Evolutionary conservation across 1,140 invertebrate species (phyloP), one percentile per base, ranked within the genome.

Genomic region (Halotydeus destructor): DNA sequence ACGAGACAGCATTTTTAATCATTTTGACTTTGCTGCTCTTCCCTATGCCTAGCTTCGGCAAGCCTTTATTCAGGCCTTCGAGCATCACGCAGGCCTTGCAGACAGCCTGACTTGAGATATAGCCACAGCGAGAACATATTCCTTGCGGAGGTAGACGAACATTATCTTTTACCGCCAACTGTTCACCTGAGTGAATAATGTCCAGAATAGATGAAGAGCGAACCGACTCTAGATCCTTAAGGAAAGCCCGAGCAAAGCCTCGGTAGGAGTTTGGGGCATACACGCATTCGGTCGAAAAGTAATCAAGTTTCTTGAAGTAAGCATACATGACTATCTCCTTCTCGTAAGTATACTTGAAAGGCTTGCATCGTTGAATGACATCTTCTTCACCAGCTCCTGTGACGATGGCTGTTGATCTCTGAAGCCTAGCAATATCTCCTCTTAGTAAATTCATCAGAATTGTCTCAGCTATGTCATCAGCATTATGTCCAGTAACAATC

Each of bases 291-390:
- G 93, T 98, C 8, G 88, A 94, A 63, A 99, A 99, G 57, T 99
- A 99, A 30, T 94, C 74, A n/a, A 99, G 60, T 52, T 82, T 81
- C 58, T 89, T 89, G 57, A 86, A 94, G 61, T 93, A 86, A 2
- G 89, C 89, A 66, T 96, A 98, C 83, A 99, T 93, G 0, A 99
- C 94, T 57, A 99, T 99, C 66, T 99, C 94, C 57, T 98, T 98
- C 62, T 99, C 93, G 60, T 97, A 99, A 3, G 86, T 79, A 56
- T 97, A 99, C 59, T 97, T 98, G 19, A 99, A 72, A 5, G 93
- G 94, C 60, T 99, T 99, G 39, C 84, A 88, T 50, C 89, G 65
- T 3, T 84, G 82, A 50, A 97, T 80, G 6, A 32, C 22, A 2
- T 38, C 27, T 21, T 38, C 37, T 21, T 45, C 31, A 5, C 24